Evolutionary conservation across 2,888 invertebrate genomes (phyloP), one percentile per base, ranked within the genome.

Genomic region (Chrysodeixis includens): DNA sequence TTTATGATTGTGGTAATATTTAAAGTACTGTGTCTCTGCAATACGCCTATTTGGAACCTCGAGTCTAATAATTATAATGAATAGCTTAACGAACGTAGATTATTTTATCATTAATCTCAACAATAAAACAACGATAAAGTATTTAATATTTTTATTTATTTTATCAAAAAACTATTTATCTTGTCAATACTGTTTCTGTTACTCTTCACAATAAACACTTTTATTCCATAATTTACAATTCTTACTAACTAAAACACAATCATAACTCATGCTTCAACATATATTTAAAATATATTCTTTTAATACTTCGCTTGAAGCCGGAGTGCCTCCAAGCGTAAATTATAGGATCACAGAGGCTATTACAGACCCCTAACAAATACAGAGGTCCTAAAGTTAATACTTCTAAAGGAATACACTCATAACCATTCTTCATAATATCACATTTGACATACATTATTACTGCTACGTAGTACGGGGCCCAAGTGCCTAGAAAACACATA

Each of bases 271-370:
- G 70, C 76, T 85, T 85, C 22, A 82, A 79, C 26, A 87, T 69
- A 74, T 81, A 89, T 64, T 86, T 88, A 74, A 83, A 81, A 59
- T 92, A 88, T 56, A 94, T 89, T 76, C 88, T 92, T 57, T 86
- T 88, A 7, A 95, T 78, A 26, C 93, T 94, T 9, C 83, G 86
- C 74, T 96, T 92, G 73, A 96, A 96, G 1, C 96, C 96, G 52
- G 95, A 95, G 85, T 96, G 96, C 93, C 96, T 96, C 96, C 96
- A 96, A 0, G 96, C 96, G 79, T 96, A 96, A 66, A 96, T 96
- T 12, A 96, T 80, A 0, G 96, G 96, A 85, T 96, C 96, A 22
- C 96, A 88, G 20, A 96, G 82, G 74, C 96, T 96, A 76, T 96
- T 96, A 49, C 91, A 86, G 51, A 94, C 94, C 0, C 96, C 96